These are phyloP conservation scores for Trichoplax adhaerens DNA, from an alignment of 37 sponge, comb jelly and placozoan genomes.

Conservation along the genomic window DNA sequence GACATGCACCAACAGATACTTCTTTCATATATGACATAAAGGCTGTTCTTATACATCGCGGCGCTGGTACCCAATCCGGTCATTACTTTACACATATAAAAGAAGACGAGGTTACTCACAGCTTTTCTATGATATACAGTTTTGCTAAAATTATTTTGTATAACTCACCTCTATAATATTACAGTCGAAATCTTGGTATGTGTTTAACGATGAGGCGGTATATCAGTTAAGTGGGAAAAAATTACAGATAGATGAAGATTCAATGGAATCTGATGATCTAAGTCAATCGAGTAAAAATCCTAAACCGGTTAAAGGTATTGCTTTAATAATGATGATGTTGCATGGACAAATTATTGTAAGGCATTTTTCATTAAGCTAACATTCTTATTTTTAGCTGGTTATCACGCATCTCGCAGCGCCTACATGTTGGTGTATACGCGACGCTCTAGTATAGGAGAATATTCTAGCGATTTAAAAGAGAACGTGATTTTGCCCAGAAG, in stretches of 20 bases:
- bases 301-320: too few relatives aligned
- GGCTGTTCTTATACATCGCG: slow-evolving; percentile 22
- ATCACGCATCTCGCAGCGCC: slow-evolving; percentile 17
- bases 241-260: slow-evolving; percentile 12
- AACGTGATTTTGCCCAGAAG: too few relatives aligned
- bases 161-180: too few relatives aligned
- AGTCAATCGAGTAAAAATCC: too few relatives aligned
- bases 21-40: slow-evolving; percentile 14
- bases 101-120: slow-evolving; percentile 8
- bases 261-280: too few relatives aligned
- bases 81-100: slow-evolving; percentile 34
- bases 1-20: background rate
- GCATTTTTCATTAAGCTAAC: too few relatives aligned
- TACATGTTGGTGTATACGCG: slow-evolving; percentile 28
- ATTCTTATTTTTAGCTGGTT: background rate
- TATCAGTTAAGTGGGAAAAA: slow-evolving; percentile 6
- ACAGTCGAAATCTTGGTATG: slow-evolving; percentile 22
- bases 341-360: too few relatives aligned
- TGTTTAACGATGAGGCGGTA: slow-evolving; percentile 28
- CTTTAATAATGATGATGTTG: too few relatives aligned
- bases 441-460: background rate
- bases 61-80: slow-evolving; percentile 28
- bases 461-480: too few relatives aligned
- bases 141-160: background rate
- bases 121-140: background rate